Evolutionary conservation across 2,797 vertebrate species (phyloP).

Genomic region (Halcyon badia): DNA sequence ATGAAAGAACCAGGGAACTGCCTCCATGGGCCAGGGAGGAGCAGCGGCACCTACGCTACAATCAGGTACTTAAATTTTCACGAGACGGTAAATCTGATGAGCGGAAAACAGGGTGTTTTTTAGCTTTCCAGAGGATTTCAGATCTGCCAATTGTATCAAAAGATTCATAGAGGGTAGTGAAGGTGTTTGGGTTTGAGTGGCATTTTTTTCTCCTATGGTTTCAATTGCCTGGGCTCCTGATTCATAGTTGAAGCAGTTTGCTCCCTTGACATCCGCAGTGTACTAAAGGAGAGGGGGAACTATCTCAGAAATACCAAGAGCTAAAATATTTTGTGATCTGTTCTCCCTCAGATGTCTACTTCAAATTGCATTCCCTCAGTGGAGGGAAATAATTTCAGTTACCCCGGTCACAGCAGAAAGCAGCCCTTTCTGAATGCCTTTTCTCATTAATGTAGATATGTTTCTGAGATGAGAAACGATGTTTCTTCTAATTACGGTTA

Average conservation of each 20-base stretch:
- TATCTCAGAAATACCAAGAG: slow-evolving; percentile 61
- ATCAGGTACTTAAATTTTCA: background rate
- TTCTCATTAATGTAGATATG: slow-evolving; percentile 80
- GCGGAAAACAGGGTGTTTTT: background rate
- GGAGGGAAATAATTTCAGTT: slow-evolving; percentile 68
- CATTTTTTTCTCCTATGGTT: background rate
- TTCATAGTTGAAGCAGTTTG: background rate
- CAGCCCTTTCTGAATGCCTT: slow-evolving; percentile 63
- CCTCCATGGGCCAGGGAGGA: background rate
- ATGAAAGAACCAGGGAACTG: background rate
- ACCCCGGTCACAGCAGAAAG: slow-evolving; percentile 63
- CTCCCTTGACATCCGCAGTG: background rate
- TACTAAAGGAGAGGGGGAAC: slow-evolving; percentile 45
- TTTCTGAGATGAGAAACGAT: slow-evolving; percentile 81
- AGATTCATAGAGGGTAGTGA: background rate
- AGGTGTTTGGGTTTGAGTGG: slow-evolving; percentile 38
- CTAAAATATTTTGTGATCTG: slow-evolving; percentile 59
- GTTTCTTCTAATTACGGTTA: slow-evolving; percentile 88
- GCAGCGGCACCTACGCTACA: background rate
- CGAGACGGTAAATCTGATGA: background rate
- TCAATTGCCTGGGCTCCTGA: slow-evolving; percentile 41
- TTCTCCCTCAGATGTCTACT: slow-evolving; percentile 48
- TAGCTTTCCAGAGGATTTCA: background rate
- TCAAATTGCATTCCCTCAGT: slow-evolving; percentile 53
- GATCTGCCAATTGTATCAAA: background rate